phyloP scores from a whole-genome alignment of 2,888 invertebrate species.

The Ophion ventricosus region DNA sequence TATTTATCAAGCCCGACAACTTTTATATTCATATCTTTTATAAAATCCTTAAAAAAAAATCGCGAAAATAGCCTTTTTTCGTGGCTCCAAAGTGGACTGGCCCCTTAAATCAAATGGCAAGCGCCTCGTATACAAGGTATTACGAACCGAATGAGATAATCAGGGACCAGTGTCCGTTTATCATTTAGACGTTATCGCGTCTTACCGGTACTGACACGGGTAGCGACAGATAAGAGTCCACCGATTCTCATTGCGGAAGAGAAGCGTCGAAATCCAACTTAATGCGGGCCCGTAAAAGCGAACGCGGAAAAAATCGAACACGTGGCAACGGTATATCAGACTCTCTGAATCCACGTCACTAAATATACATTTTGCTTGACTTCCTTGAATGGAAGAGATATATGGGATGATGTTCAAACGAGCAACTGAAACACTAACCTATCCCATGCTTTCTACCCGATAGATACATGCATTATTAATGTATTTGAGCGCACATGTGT shows the following conservation, averaged over 20 bases:
- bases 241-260: constrained; percentile 22
- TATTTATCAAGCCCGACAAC: no score
- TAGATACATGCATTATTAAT: constrained; percentile 21
- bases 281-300: not conserved
- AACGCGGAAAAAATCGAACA: not conserved
- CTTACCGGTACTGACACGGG: no score
- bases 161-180: no score
- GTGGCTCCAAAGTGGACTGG: no score
- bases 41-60: no score
- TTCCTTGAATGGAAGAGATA: constrained; percentile 15
- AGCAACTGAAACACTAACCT: constrained; percentile 49
- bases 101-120: no score
- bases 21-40: no score
- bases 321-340: not conserved
- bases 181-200: no score
- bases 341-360: not conserved
- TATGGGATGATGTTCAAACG: constrained; percentile 23
- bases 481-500: not conserved
- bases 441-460: constrained; percentile 63
- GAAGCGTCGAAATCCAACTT: not conserved
- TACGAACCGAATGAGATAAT: no score
- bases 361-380: constrained; percentile 14
- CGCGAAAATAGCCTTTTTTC: no score
- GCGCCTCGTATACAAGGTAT: no score
- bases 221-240: not conserved